Percentiles rank a stretch among this genome's conserved stretches.
phyloP scores from a whole-genome alignment of 2,888 invertebrate genomes.

The Scrobipalpa atriplicella region DNA sequence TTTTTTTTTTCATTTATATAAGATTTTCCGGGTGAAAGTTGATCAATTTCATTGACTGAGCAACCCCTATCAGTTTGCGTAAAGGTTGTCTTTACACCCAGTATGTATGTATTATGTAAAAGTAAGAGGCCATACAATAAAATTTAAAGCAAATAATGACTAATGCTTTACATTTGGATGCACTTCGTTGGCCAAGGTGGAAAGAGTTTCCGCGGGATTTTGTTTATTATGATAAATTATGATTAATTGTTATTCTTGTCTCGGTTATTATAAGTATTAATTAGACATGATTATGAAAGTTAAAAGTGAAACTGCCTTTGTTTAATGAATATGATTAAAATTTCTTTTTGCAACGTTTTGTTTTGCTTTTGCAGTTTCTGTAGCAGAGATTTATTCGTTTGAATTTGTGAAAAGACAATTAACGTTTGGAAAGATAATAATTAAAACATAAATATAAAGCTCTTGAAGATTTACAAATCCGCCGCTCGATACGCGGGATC shows the following conservation, averaged over 20 bases:
- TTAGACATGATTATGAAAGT: slow-evolving; percentile 14
- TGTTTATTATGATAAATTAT: slow-evolving; percentile 3
- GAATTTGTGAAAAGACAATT: no score
- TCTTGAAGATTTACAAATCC: no score
- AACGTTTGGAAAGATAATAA: no score
- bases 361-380: background rate
- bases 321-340: background rate
- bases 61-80: no score
- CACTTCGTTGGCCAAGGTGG: slow-evolving; percentile 12
- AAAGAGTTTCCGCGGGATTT: slow-evolving; percentile 3
- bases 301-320: slow-evolving; percentile 12
- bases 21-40: no score
- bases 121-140: slow-evolving; percentile 15
- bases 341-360: background rate
- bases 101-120: slow-evolving; percentile 1
- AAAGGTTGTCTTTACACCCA: no score
- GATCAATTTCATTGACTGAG: no score
- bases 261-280: background rate
- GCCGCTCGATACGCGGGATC: no score
- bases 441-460: no score
- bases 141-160: background rate
- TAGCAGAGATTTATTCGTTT: no score
- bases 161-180: slow-evolving; percentile 14
- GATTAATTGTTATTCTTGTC: slow-evolving; percentile 10
- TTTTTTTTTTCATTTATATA: no score